phyloP scores from a whole-genome alignment of 2,113 vertebrate species.

The Falcunculus frontatus region DNA sequence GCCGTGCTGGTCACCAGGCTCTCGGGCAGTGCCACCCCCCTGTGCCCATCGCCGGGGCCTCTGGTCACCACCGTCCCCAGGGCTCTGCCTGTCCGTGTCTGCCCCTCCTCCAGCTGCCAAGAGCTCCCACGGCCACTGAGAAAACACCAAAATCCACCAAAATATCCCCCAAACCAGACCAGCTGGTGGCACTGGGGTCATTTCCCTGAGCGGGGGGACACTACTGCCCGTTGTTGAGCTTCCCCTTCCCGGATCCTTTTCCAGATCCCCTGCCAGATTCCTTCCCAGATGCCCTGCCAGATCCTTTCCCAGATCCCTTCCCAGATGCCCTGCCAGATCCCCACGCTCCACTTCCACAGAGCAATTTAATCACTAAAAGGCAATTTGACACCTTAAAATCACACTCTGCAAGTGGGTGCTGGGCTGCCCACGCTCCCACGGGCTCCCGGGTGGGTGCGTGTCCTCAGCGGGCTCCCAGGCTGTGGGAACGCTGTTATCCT shows the following conservation, averaged over 20 bases:
- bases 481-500: fast-evolving
- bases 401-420: fast-evolving
- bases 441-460: fast-evolving
- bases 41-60: neutral
- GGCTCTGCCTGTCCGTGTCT: fast-evolving
- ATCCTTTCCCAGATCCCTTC: neutral
- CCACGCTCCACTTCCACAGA: neutral
- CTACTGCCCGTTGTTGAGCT: fast-evolving
- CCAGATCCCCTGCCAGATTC: neutral
- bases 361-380: neutral
- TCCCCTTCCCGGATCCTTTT: neutral
- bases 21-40: neutral
- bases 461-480: neutral
- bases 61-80: fast-evolving
- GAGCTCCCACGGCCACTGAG: neutral
- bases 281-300: neutral
- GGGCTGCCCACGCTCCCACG: neutral
- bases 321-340: neutral
- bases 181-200: neutral
- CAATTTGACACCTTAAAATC: neutral
- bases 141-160: neutral
- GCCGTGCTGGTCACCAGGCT: fast-evolving
- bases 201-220: neutral
- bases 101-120: neutral
- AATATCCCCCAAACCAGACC: neutral